Evolutionary conservation across 2,113 vertebrate genomes (phyloP).

Genomic region (Rousettus leschenaultii): DNA sequence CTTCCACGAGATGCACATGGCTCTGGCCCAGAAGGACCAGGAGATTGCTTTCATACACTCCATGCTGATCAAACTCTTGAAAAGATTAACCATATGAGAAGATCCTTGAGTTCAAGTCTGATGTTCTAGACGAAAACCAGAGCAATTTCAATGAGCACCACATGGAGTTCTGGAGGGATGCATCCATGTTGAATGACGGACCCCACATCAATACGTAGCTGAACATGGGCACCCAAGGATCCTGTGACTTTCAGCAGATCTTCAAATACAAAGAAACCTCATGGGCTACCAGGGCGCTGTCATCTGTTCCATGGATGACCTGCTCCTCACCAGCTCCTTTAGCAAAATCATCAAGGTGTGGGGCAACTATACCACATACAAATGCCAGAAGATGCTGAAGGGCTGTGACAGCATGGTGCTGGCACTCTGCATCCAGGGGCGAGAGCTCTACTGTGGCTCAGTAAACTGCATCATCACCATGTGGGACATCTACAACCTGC

Average conservation of each 20-base stretch:
- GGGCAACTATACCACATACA: slow-evolving; percentile 97
- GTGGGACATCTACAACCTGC: slow-evolving; percentile 95
- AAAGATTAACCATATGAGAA: slow-evolving; percentile 96
- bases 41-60: slow-evolving; percentile 95
- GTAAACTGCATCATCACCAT: slow-evolving; percentile 97
- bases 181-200: slow-evolving; percentile 95
- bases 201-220: slow-evolving; percentile 95
- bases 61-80: slow-evolving; percentile 96
- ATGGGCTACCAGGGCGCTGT: slow-evolving; percentile 94
- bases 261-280: slow-evolving; percentile 96
- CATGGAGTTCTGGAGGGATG: slow-evolving; percentile 94
- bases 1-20: slow-evolving; percentile 98
- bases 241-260: slow-evolving; percentile 96
- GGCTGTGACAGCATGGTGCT: slow-evolving; percentile 95
- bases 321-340: slow-evolving; percentile 95
- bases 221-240: slow-evolving; percentile 96
- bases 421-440: slow-evolving; percentile 96
- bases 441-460: slow-evolving; percentile 93
- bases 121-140: slow-evolving; percentile 96
- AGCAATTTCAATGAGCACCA: slow-evolving; percentile 96
- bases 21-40: slow-evolving; percentile 96
- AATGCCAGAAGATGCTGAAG: slow-evolving; percentile 97
- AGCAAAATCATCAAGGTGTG: slow-evolving; percentile 98
- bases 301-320: slow-evolving; percentile 94
- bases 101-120: slow-evolving; percentile 96